phyloP scores from a whole-genome alignment of 2,888 invertebrate genomes.

The Osmoderma eremita region DNA sequence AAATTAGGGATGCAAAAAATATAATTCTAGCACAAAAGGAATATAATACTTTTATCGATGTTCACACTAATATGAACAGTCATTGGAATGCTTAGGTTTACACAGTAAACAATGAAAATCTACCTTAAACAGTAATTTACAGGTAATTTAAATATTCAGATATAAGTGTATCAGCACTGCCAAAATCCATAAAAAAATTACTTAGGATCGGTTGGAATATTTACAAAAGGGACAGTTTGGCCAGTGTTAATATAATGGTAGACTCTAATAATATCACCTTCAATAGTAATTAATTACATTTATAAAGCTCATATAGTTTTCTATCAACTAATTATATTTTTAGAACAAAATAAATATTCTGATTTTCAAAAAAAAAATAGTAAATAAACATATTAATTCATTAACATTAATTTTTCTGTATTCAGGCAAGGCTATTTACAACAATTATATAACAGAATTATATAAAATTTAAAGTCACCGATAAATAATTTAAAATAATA shows the following conservation, averaged over 20 bases:
- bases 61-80: constrained; percentile 26
- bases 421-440: constrained; percentile 16
- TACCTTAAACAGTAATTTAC: constrained; percentile 27
- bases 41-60: constrained; percentile 13
- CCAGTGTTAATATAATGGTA: constrained; percentile 20
- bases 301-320: constrained; percentile 13
- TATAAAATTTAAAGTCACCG: constrained; percentile 21
- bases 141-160: constrained; percentile 22
- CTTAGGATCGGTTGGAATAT: constrained; percentile 2
- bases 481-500: constrained; percentile 1
- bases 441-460: constrained; percentile 13
- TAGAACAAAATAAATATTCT: neutral
- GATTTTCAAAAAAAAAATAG: neutral
- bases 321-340: neutral
- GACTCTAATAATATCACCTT: constrained; percentile 33
- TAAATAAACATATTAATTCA: constrained; percentile 1
- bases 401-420: neutral
- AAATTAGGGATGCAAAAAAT: no score
- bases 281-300: constrained; percentile 9
- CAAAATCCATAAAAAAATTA: neutral
- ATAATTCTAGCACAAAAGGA: neutral
- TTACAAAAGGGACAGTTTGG: constrained; percentile 9
- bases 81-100: constrained; percentile 39
- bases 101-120: constrained; percentile 37
- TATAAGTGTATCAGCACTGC: constrained; percentile 13